Conservation (phyloP, 2,797 vertebrate genomes). For the Parambassis ranga region DNA sequence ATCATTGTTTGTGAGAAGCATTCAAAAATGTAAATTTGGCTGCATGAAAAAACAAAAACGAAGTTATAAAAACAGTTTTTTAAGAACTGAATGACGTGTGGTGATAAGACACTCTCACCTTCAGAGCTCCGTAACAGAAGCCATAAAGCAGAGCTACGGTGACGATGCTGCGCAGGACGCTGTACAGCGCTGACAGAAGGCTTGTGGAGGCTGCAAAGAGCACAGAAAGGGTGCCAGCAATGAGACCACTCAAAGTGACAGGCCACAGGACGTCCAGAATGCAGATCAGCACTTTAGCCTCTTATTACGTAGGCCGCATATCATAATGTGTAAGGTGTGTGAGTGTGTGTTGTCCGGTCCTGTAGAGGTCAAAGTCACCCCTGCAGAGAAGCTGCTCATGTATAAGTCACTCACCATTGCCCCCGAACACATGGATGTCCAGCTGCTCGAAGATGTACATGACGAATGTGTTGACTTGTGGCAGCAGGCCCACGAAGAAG, state of each 20-base stretch:
- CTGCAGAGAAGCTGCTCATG: not conserved
- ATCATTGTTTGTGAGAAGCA: too few relatives aligned
- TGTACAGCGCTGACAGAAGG: slow-evolving; percentile 94
- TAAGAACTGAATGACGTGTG: too few relatives aligned
- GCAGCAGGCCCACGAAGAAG: slow-evolving; percentile 97
- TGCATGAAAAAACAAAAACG: too few relatives aligned
- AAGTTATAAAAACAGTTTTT: too few relatives aligned
- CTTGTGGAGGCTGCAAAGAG: slow-evolving; percentile 89
- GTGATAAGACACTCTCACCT: slow-evolving; percentile 79
- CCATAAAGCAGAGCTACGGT: slow-evolving; percentile 96
- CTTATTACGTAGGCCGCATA: not conserved
- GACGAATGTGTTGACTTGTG: slow-evolving; percentile 98
- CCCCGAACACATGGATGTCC: slow-evolving; percentile 98
- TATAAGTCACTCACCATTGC: slow-evolving; percentile 87
- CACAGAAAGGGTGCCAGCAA: slow-evolving; percentile 43
- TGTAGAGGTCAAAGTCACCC: slow-evolving; percentile 33
- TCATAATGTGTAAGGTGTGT: not conserved
- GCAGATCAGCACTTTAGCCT: slow-evolving; percentile 36
- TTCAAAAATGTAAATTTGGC: too few relatives aligned
- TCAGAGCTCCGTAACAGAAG: slow-evolving; percentile 95
- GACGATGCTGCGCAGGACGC: slow-evolving; percentile 91
- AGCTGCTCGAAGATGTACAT: slow-evolving; percentile 99
- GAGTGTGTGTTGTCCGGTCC: not conserved
- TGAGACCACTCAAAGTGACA: slow-evolving; percentile 25
- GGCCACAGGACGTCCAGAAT: slow-evolving; percentile 19